Percentiles rank a stretch among this genome's conserved stretches.
Evolutionary conservation across 2,113 vertebrate species (phyloP).

Genomic region (Daboia siamensis): DNA sequence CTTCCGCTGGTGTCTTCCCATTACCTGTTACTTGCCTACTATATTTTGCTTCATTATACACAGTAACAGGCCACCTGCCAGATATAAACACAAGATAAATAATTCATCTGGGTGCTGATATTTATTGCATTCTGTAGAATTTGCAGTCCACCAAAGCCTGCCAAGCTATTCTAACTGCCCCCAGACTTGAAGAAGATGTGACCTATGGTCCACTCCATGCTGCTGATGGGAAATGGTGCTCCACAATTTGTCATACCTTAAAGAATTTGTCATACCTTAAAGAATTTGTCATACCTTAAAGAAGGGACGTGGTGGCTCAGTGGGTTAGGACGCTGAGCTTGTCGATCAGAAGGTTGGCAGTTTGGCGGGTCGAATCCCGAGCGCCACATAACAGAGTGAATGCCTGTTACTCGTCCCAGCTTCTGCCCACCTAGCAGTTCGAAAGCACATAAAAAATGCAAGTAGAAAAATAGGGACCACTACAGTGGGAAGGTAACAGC

Average conservation of each 20-base stretch:
- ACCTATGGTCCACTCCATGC: rapidly evolving
- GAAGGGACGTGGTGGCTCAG: too few species aligned
- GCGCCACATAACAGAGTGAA: too few species aligned
- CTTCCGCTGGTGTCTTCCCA: background rate
- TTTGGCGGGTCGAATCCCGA: too few species aligned
- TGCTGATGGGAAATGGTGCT: background rate
- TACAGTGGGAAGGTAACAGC: too few species aligned
- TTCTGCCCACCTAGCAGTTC: too few species aligned
- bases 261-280: background rate
- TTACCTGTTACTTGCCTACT: background rate
- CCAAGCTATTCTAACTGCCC: background rate
- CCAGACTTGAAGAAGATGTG: background rate
- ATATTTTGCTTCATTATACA: background rate
- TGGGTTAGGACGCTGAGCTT: too few species aligned
- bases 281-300: background rate
- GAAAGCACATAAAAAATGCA: too few species aligned
- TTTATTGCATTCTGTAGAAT: background rate
- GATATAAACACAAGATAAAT: background rate
- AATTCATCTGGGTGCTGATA: background rate
- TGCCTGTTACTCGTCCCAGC: too few species aligned
- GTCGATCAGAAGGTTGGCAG: too few species aligned
- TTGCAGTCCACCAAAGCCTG: background rate
- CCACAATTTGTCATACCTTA: background rate
- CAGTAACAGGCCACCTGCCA: background rate
- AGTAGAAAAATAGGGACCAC: too few species aligned